Evolutionary conservation across 1,140 invertebrate species (phyloP), one percentile per base, ranked within the genome.

Genomic region (Yoshiicerus persimilis): DNA sequence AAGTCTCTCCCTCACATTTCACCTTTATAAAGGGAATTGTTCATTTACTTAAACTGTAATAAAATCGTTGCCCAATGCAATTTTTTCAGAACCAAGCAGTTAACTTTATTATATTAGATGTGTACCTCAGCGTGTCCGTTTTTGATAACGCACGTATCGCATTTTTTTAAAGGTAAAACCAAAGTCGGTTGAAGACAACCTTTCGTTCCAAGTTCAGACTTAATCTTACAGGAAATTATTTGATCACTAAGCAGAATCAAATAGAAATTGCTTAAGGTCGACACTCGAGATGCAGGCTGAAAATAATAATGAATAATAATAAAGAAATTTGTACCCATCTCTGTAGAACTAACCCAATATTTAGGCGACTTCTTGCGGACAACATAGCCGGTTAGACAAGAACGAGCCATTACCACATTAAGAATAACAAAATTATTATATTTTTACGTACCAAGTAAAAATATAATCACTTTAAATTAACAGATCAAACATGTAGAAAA

Each of bases 181-280:
- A 89, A 23, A 30, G 47, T 87, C 4, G 89, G 84, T 23, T 89
- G 84, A 0, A 91, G 62, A 36, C 36, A 84, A 0, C 90, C 47
- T 87, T 87, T 80, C n/a, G 66, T 89, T 39, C 90, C 90, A n/a
- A 87, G 47, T 5, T 90, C 89, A 25, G 56, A 38, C 39, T 88
- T 88, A 13, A 90, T 89, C 87, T 91, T 91, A 30, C 89, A 89
- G 34, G 87, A 86, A 27, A 90, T 66, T 0, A 91, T 23, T 86
- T 91, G 89, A 39, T 91, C 90, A 38, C 87, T 90, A 16, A 89
- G 41, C 2, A 91, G 85, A 41, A 91, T 88, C 6, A 91, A 38
- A 25, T 89, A 89, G 23, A 88, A 70, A 30, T 75, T 47, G 70
- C 88, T 89, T 34, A 83, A 39, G 4, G 84, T 25, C 11, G 88